Percentiles rank a stretch among this genome's conserved stretches.
These are phyloP conservation scores for Actenoides lindsayi DNA, from an alignment of 2,113 vertebrate species.

Conservation along the genomic window DNA sequence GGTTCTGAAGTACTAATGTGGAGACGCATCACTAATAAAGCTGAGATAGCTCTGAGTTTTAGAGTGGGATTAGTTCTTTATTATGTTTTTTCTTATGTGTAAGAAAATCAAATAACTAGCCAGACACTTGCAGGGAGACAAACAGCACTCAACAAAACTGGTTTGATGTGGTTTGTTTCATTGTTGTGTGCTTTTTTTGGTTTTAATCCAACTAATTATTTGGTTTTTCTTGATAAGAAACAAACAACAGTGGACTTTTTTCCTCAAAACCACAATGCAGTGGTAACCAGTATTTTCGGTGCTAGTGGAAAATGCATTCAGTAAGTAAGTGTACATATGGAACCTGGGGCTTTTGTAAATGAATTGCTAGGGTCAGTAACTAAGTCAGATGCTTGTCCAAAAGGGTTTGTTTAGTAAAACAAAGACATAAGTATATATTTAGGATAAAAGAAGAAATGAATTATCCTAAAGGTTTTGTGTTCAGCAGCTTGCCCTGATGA, in stretches of 20 bases:
- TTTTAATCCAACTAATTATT: not conserved
- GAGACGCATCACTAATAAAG: not conserved
- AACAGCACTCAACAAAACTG: not conserved
- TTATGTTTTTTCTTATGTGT: not conserved
- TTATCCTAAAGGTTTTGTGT: not conserved
- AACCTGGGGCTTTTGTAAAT: not conserved
- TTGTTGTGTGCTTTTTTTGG: not conserved
- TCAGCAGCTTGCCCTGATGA: not conserved
- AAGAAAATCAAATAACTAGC: not conserved
- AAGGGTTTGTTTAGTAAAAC: not conserved
- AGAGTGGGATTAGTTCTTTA: not conserved
- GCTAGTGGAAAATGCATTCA: not conserved
- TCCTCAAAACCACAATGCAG: not conserved
- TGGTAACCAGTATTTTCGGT: not conserved
- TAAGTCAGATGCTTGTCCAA: not conserved
- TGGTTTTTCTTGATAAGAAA: not conserved
- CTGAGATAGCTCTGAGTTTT: not conserved
- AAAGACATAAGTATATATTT: not conserved
- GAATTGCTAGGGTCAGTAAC: not conserved
- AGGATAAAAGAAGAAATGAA: not conserved
- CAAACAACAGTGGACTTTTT: rapidly evolving
- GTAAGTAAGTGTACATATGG: not conserved
- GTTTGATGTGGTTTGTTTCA: not conserved
- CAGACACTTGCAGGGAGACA: not conserved
- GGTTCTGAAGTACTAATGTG: not conserved